phyloP scores from a whole-genome alignment of 2,113 vertebrate genomes.

The Prionailurus viverrinus region DNA sequence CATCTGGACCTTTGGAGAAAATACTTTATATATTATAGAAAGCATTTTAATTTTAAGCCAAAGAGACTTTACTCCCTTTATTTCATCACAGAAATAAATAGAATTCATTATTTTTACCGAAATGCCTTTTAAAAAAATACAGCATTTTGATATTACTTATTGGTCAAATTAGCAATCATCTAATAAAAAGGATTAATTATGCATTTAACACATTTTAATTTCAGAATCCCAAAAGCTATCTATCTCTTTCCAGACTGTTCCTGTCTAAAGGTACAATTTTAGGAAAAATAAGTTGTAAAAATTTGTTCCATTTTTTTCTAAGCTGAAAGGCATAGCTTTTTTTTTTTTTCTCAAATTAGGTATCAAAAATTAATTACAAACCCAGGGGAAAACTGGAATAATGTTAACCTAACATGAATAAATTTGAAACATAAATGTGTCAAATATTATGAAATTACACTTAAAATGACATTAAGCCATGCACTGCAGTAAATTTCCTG shows the following conservation, averaged over 20 bases:
- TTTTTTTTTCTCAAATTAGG: slow-evolving; percentile 64
- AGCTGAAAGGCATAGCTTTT: slow-evolving; percentile 47
- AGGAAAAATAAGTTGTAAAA: slow-evolving; percentile 27
- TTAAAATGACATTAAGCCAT: slow-evolving; percentile 55
- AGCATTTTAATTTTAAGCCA: slow-evolving; percentile 28
- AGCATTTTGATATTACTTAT: neutral
- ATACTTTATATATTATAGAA: neutral
- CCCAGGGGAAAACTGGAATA: neutral
- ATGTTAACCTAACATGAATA: slow-evolving; percentile 9
- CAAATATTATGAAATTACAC: slow-evolving; percentile 13
- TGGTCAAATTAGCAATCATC: slow-evolving; percentile 6
- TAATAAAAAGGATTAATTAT: slow-evolving; percentile 33
- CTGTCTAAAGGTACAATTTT: slow-evolving; percentile 46
- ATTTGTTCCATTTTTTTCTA: slow-evolving; percentile 7
- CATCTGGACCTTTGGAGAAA: neutral
- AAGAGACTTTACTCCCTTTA: neutral
- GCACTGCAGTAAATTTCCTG: neutral
- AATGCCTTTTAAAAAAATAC: slow-evolving; percentile 3
- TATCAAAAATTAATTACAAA: slow-evolving; percentile 53
- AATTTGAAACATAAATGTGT: neutral
- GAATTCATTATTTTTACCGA: slow-evolving; percentile 39
- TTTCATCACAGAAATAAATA: slow-evolving; percentile 31
- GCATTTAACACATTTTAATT: slow-evolving; percentile 36
- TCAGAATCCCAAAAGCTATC: slow-evolving; percentile 26
- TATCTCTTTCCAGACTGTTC: neutral